Conservation (phyloP, 2,113 vertebrate species). For the Planiliza haematocheilus region DNA sequence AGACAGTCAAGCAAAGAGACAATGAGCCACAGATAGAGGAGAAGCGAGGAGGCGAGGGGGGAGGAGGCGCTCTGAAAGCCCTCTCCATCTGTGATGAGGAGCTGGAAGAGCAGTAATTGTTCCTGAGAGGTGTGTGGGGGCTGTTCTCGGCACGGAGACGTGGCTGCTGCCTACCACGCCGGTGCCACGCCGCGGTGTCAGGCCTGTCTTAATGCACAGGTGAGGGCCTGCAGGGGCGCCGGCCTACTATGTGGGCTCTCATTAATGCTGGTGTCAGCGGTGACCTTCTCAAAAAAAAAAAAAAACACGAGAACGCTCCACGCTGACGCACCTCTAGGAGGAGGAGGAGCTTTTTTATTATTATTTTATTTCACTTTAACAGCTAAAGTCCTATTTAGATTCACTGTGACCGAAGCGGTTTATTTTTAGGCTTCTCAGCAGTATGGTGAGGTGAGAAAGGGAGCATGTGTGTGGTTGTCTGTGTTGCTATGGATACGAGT, state of each 20-base stretch:
- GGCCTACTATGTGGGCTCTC: slow-evolving; percentile 45
- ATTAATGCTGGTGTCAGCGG: slow-evolving; percentile 60
- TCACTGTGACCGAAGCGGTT: slow-evolving; percentile 32
- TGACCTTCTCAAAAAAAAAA: slow-evolving; percentile 67
- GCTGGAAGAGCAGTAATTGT: slow-evolving; percentile 67
- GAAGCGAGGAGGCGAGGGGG: not conserved
- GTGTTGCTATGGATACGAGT: not conserved
- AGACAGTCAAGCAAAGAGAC: slow-evolving; percentile 54
- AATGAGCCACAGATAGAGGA: slow-evolving; percentile 34
- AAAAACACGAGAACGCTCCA: not conserved
- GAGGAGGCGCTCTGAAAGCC: slow-evolving; percentile 45
- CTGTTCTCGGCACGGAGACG: slow-evolving; percentile 35
- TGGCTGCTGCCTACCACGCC: slow-evolving; percentile 43
- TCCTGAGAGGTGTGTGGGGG: slow-evolving; percentile 63
- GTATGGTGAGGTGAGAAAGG: slow-evolving; percentile 1
- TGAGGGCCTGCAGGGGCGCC: slow-evolving; percentile 35
- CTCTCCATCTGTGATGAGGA: slow-evolving; percentile 67
- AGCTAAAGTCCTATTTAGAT: slow-evolving; percentile 10
- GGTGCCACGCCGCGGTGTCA: slow-evolving; percentile 37
- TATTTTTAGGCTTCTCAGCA: slow-evolving; percentile 25
- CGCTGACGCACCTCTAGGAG: not conserved
- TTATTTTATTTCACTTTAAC: not conserved
- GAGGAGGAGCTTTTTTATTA: slow-evolving; percentile 11
- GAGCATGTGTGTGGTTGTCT: slow-evolving; percentile 11
- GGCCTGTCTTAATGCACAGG: slow-evolving; percentile 33